Conservation (phyloP, 64 coral and sea anemone genomes). For the Orbicella faveolata region DNA sequence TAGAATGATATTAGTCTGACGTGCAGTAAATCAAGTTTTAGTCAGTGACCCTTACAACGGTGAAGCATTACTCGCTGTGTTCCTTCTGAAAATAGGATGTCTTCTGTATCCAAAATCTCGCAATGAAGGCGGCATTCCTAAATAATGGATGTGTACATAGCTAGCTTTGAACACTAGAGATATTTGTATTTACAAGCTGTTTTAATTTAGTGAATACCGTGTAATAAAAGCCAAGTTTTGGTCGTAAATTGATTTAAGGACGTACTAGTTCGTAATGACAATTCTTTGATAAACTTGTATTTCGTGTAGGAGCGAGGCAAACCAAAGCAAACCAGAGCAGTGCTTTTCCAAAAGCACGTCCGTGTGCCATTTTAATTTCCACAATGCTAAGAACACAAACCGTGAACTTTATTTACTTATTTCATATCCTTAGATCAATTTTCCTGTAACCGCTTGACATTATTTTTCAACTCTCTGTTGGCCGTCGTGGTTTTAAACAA, state of each 20-base stretch:
- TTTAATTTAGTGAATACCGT: conserved; percentile 1
- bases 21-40: background rate
- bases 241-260: background rate
- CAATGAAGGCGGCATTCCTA: conserved; percentile 3
- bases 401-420: conserved; percentile 9
- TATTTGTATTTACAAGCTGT: background rate
- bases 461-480: background rate
- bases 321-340: background rate
- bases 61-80: background rate
- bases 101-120: background rate
- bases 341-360: background rate
- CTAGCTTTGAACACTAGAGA: background rate
- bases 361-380: background rate
- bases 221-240: background rate
- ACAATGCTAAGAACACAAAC: conserved; percentile 3
- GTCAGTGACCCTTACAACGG: background rate
- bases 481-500: background rate
- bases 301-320: background rate
- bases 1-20: conserved; percentile 1
- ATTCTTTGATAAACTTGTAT: background rate
- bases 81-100: background rate
- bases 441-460: conserved; percentile 19
- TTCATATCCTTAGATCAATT: conserved; percentile 3
- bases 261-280: background rate
- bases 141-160: conserved; percentile 34